Conservation (phyloP, 2,888 invertebrate genomes). For the Helobdella robusta region DNA sequence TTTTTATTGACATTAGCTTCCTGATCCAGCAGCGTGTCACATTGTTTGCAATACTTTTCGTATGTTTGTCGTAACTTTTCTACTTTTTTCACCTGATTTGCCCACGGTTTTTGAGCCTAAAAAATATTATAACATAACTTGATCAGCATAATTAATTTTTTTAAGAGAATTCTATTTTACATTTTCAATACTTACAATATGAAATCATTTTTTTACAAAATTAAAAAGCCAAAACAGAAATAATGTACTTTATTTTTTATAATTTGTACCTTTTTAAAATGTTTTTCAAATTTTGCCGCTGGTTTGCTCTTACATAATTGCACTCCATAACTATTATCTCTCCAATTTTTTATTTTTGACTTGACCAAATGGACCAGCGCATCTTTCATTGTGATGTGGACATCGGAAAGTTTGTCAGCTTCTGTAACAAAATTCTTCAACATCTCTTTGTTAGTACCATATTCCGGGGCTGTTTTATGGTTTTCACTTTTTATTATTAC, state of each 20-base stretch:
- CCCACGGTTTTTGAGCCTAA: constrained; percentile 25
- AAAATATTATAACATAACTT: no score
- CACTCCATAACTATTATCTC: constrained; percentile 7
- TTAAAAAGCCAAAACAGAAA: no score
- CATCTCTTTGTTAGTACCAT: constrained; percentile 26
- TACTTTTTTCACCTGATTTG: constrained; percentile 7
- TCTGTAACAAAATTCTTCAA: constrained; percentile 23
- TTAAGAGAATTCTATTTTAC: no score
- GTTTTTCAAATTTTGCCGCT: constrained; percentile 16
- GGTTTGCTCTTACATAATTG: constrained; percentile 19
- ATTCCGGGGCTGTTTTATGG: constrained; percentile 29
- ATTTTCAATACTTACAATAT: no score
- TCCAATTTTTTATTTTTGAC: constrained; percentile 20
- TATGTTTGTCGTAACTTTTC: constrained; percentile 11
- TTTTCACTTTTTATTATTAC: no score
- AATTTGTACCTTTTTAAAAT: constrained; percentile 9
- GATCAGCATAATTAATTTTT: no score
- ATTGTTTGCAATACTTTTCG: not conserved
- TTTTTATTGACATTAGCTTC: not conserved
- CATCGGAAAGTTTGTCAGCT: constrained; percentile 25
- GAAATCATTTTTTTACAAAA: no score
- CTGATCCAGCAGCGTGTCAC: not conserved
- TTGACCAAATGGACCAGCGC: constrained; percentile 17
- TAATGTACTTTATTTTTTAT: not conserved
- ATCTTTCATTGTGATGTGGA: constrained; percentile 25